Base-by-base conservation (phyloP, 2,797 vertebrate species). In the Capromys pilorides region DNA sequence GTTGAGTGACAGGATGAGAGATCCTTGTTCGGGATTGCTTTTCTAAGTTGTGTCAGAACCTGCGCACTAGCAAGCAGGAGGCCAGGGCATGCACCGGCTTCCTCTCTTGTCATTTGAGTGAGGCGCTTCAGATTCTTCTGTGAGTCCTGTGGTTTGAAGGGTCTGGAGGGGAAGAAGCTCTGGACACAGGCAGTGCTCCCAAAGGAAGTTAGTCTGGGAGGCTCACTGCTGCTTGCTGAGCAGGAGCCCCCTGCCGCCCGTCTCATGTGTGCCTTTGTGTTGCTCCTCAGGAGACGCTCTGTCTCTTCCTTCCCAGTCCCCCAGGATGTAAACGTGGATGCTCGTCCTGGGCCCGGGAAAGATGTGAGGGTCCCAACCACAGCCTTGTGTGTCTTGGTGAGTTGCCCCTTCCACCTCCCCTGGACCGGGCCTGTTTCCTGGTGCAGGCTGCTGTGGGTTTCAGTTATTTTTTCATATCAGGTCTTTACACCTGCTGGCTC, bases 341-440 rank as follows among this genome's bases (percentile, higher is more conserved):
- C 98, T 2, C 98, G 98, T 1, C 97, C 98, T 12, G 98, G 98
- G 62, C 97, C 97, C 33, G 98, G 98, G 85, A 98, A 98, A 1
- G 99, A 99, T 86, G 99, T 99, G 83, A 98, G 99, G 36, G 98
- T 99, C 66, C 99, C 99, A 3, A 98, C 98, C 39, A 98, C 98
- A 0, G 99, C 99, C 0, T 94, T 99, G 18, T 99, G 98, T 78
- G 97, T 99, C 57, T 99, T 99, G 67, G 99, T 99, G 96, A 99
- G 99, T 99, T 97, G 33, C 49, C 79, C 18, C 36, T 0, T 45
- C 45, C 71, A 22, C 31, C 59, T 21, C 71, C 33, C 54, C 24
- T 28, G 16, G 57, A 41, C 24, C 24, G 14, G 54, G 51, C 51
- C 51, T 10, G 51, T 14, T 57, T 2, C 16, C 4, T 18, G 54